Base-by-base conservation (phyloP, 30 jellyfish, hydroid and myxozoan species). In the Hydra vulgaris region DNA sequence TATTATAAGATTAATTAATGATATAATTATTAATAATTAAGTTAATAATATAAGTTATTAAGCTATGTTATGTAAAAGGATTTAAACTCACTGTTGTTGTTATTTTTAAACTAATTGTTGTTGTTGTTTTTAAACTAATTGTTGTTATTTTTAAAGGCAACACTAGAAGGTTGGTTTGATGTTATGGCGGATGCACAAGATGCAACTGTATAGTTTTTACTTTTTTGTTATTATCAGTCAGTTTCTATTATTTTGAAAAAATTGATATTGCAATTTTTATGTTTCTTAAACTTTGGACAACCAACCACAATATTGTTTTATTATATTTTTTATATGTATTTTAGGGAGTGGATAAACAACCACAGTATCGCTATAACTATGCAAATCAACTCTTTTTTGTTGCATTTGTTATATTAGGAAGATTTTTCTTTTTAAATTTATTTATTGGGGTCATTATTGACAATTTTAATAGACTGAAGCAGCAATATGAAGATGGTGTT, bases 131-230 rank as follows among this genome's bases (percentile, higher is more conserved):
- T 1, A 54, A 78, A 22, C 55, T 15, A 27, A 54, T n/a, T n/a
- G 56, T 26, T 18, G 27, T 56, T 71, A 55, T 74, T 25, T 12
- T 18, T 79, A 26, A 25, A 92, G 98, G 98, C 99, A 21, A 94
- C 96, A 4, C 88, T 94, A 25, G 99, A 94, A 74, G 99, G 99
- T 22, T 94, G 99, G 99, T 94, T 94, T 76, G 99, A 94, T 71
- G 99, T 86, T 23, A 94, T 94, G 99, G 97, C 96, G 40, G 95
- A 87, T 70, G 99, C 96, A 17, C 82, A 87, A 25, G 99, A 94
- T 74, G 84, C 89, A 67, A 73, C 88, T 81, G 98, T 92, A 87
- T 66, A 87, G 27, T 52, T 68, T 75, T 12, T 26, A 18, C 0
- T 1, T 19, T 7, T 79, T 82, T 3, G 67, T 40, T 40, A 40